Base-by-base conservation (phyloP, 2,113 vertebrate genomes). In the Sebastes schlegelii region DNA sequence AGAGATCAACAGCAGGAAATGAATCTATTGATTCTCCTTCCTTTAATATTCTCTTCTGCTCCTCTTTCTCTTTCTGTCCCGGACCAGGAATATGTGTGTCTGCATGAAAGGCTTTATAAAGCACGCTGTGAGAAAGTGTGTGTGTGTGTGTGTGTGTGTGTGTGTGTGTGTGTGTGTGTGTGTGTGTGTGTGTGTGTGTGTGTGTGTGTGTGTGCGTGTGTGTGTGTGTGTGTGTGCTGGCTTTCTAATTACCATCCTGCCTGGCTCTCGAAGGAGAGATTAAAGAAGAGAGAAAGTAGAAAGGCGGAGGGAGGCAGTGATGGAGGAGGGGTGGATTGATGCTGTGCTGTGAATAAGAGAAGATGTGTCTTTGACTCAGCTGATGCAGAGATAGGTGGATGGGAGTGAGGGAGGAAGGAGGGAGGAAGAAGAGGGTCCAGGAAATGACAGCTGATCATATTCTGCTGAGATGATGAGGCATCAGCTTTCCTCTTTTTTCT, bases 1-100 rank as follows among this genome's bases (percentile, higher is more conserved):
- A 70, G 86, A 83, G 88, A 72, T 79, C 82, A 63, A 57, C 85
- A 88, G 5, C 80, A 92, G 87, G 87, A 89, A 90, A 92, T 90
- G 42, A 92, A 89, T 87, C 69, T 86, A 87, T 90, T 63, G 87
- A 92, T 92, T 90, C 78, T 54, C 34, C 76, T 62, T 80, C 57
- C 73, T 76, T 90, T 84, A 79, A 82, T 86, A 84, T 87, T 86
- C 84, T 85, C 70, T 66, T 69, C 71, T 67, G 1, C 74, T 55
- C 65, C 54, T 84, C 54, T 8, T 75, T 82, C 69, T 67, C 9
- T 80, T 63, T 77, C 48, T 67, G 46, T 75, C 54, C 79, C 3
- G 0, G n/a, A 60, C 1, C 48, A 75, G 16, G 34, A 67, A 42
- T 51, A 11, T 61, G 69, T 70, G 77, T 42, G 74, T 23, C 23